phyloP scores from a whole-genome alignment of 1,140 invertebrate genomes.

The Drosophila mojavensis region DNA sequence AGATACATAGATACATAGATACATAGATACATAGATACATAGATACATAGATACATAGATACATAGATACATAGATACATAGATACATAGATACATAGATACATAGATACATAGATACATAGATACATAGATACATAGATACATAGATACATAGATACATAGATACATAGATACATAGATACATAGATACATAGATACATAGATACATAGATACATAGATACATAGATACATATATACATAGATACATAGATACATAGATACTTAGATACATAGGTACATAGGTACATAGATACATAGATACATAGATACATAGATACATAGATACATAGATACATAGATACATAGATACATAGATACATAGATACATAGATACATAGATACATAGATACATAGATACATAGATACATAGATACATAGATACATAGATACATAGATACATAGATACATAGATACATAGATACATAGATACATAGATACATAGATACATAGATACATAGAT shows the following conservation, averaged over 20 bases:
- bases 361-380: too few species aligned
- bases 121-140: too few species aligned
- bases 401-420: conserved; percentile 9
- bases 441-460: not conserved
- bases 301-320: not conserved
- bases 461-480: too few species aligned
- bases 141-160: too few species aligned
- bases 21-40: not conserved
- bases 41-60: not conserved
- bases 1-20: not conserved
- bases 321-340: not conserved
- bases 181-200: not conserved
- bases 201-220: not conserved
- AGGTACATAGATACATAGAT: not conserved
- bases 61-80: too few species aligned
- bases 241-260: not conserved
- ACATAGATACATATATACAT: not conserved
- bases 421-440: not conserved
- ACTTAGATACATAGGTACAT: not conserved
- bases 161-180: too few species aligned
- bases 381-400: too few species aligned
- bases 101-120: too few species aligned
- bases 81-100: too few species aligned
- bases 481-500: not conserved
- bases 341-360: not conserved